Evolutionary conservation across 2,113 vertebrate species (phyloP).

Genomic region (Crotalus horridus): DNA sequence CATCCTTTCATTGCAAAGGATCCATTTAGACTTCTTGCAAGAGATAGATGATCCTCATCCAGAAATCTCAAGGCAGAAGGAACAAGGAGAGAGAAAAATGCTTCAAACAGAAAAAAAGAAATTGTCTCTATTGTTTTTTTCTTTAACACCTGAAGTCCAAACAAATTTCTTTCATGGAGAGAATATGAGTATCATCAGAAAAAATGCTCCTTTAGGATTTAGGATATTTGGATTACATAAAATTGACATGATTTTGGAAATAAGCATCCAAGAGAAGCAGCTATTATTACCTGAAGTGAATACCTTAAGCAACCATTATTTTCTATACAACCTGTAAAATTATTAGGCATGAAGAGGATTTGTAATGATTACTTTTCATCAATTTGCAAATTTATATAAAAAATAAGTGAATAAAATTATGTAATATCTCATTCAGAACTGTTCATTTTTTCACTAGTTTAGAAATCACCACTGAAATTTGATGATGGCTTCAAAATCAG

Average conservation of each 20-base stretch:
- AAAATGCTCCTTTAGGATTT: not conserved
- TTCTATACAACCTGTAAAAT: not conserved
- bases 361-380: not conserved
- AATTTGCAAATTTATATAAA: not conserved
- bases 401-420: not conserved
- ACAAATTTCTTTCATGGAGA: not conserved
- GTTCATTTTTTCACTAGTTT: not conserved
- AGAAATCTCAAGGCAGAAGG: not conserved
- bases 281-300: not conserved
- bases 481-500: not conserved
- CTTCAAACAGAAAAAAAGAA: not conserved
- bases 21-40: not conserved
- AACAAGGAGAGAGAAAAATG: not conserved
- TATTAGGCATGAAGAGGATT: not conserved
- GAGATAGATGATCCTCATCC: not conserved
- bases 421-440: not conserved
- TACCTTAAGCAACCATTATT: not conserved
- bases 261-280: not conserved
- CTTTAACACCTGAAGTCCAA: not conserved
- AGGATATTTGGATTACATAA: not conserved
- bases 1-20: not conserved
- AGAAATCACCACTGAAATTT: not conserved
- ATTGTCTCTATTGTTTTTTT: not conserved
- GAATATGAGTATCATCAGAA: not conserved
- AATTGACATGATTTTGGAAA: not conserved